Evolutionary conservation across 2,888 invertebrate species (phyloP).

Genomic region (Frankliniella fusca): DNA sequence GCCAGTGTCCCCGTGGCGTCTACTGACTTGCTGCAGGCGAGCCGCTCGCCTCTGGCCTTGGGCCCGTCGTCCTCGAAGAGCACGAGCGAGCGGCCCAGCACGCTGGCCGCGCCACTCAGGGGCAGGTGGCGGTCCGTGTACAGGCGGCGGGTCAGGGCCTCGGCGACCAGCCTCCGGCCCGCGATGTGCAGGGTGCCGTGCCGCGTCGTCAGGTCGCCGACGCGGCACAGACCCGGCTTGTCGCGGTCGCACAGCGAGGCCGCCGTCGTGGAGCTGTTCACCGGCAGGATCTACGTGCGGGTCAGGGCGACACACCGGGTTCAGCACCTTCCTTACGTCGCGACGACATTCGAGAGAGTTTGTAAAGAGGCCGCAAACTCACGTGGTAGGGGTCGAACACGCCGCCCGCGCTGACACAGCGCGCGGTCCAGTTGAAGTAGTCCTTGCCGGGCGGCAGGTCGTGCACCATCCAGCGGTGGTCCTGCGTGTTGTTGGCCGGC

Average conservation of each 20-base stretch:
- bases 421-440: slow-evolving; percentile 83
- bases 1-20: not conserved
- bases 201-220: slow-evolving; percentile 74
- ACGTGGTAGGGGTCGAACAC: slow-evolving; percentile 75
- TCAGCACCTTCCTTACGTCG: too few species aligned
- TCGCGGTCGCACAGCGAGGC: not conserved
- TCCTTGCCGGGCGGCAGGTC: slow-evolving; percentile 74
- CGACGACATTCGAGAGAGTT: too few species aligned
- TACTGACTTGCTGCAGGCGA: slow-evolving; percentile 80
- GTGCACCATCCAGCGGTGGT: slow-evolving; percentile 75
- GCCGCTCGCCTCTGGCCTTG: slow-evolving; percentile 77
- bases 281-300: not conserved
- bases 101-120: slow-evolving; percentile 66
- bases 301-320: not conserved
- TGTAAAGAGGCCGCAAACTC: slow-evolving; percentile 24
- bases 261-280: slow-evolving; percentile 15
- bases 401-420: slow-evolving; percentile 74
- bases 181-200: slow-evolving; percentile 69
- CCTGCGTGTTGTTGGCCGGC: slow-evolving; percentile 42
- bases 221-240: slow-evolving; percentile 50
- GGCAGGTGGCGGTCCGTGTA: slow-evolving; percentile 76
- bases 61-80: slow-evolving; percentile 85
- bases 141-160: slow-evolving; percentile 63
- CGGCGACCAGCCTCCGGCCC: slow-evolving; percentile 64
- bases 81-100: slow-evolving; percentile 78